phyloP scores from a whole-genome alignment of 1,140 invertebrate species.

The Antheraea pernyi region DNA sequence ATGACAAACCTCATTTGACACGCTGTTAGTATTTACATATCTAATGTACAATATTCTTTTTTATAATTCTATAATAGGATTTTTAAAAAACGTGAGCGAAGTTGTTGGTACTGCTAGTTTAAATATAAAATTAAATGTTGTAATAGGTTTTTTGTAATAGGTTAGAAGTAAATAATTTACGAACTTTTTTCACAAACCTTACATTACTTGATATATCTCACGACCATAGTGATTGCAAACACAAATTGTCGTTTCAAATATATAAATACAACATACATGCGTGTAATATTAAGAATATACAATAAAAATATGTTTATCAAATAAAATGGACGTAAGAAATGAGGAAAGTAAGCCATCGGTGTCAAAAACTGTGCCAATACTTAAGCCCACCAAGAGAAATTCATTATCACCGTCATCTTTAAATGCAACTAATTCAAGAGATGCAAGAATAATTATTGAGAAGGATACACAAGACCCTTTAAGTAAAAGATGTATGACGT shows the following conservation, averaged over 20 bases:
- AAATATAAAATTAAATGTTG: too few species aligned
- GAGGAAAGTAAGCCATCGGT: not conserved
- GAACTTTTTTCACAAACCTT: not conserved
- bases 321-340: not conserved
- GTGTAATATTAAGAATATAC: not conserved
- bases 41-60: too few species aligned
- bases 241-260: slow-evolving; percentile 1
- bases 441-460: not conserved
- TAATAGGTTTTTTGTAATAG: too few species aligned
- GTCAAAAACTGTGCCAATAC: not conserved
- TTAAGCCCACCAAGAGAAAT: not conserved
- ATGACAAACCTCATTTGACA: too few species aligned
- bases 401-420: slow-evolving; percentile 11
- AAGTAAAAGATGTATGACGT: slow-evolving; percentile 29
- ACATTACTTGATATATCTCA: slow-evolving; percentile 10
- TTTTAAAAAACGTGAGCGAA: too few species aligned
- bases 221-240: slow-evolving; percentile 16
- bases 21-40: too few species aligned
- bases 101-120: too few species aligned
- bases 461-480: slow-evolving; percentile 12
- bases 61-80: too few species aligned
- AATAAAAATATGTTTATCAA: not conserved
- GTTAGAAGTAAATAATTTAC: not conserved
- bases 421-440: slow-evolving; percentile 7
- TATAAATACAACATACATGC: not conserved